phyloP scores from a whole-genome alignment of 2,888 invertebrate species.

The Synanthedon vespiformis region DNA sequence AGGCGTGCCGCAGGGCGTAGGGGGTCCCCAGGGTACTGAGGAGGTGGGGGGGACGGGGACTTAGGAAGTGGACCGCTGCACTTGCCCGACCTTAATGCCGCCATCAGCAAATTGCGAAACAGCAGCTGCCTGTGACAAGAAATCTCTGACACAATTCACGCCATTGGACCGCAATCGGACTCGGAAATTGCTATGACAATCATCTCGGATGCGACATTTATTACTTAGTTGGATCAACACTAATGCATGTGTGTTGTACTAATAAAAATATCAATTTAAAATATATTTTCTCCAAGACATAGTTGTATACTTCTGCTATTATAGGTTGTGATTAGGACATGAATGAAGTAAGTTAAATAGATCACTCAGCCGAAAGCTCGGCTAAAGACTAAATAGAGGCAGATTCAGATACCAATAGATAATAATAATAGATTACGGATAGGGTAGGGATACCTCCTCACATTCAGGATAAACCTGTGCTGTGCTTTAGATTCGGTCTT shows the following conservation, averaged over 20 bases:
- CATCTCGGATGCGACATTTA: constrained; percentile 26
- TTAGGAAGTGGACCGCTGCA: constrained; percentile 45
- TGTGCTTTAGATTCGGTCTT: too few species aligned
- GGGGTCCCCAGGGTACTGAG: constrained; percentile 6
- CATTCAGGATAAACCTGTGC: too few species aligned
- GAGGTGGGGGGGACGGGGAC: constrained; percentile 15
- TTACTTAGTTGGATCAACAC: constrained; percentile 7
- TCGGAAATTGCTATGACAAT: constrained; percentile 39
- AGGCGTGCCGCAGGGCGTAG: constrained; percentile 45
- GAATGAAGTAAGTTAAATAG: too few species aligned
- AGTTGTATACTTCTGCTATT: too few species aligned
- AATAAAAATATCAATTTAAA: background rate
- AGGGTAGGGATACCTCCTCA: too few species aligned
- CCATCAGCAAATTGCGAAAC: constrained; percentile 69
- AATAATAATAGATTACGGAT: too few species aligned
- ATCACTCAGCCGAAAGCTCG: too few species aligned
- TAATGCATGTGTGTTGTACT: constrained; percentile 9
- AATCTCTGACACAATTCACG: constrained; percentile 53
- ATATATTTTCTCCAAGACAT: too few species aligned
- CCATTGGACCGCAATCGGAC: constrained; percentile 42
- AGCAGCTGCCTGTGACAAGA: constrained; percentile 62
- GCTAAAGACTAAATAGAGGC: too few species aligned
- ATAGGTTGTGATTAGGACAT: too few species aligned
- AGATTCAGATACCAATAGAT: too few species aligned
- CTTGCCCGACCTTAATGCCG: constrained; percentile 57